These are phyloP conservation scores for Tridacna gigas DNA, from an alignment of 2,888 invertebrate species.

Conservation along the genomic window DNA sequence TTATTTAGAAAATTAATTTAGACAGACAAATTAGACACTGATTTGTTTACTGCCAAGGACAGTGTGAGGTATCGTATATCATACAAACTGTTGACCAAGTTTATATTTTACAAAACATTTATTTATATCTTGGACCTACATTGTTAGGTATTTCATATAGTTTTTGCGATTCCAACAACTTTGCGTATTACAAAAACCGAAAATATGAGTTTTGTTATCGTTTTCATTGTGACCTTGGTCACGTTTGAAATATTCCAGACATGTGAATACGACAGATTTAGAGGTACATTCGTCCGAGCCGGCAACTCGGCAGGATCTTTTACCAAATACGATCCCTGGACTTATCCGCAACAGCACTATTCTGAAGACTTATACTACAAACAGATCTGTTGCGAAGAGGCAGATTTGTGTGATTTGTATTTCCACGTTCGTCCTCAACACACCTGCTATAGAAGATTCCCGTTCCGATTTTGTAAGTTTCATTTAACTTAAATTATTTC, in stretches of 20 bases:
- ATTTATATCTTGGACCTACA: no score
- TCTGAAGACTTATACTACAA: background rate
- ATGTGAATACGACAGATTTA: background rate
- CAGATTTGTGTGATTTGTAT: conserved; percentile 1
- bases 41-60: no score
- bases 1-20: no score
- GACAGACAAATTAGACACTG: no score
- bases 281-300: background rate
- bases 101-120: no score
- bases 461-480: conserved; percentile 5
- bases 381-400: background rate
- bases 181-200: no score
- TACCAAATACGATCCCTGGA: background rate
- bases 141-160: no score
- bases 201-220: no score
- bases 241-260: background rate
- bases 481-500: no score
- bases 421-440: background rate
- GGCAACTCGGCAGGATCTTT: background rate
- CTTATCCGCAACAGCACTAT: background rate
- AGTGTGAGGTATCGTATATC: no score
- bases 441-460: background rate
- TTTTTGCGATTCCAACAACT: no score
- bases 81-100: no score
- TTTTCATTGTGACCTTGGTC: background rate